Base-by-base conservation (phyloP, 2,113 vertebrate genomes). In the Etheostoma spectabile region DNA sequence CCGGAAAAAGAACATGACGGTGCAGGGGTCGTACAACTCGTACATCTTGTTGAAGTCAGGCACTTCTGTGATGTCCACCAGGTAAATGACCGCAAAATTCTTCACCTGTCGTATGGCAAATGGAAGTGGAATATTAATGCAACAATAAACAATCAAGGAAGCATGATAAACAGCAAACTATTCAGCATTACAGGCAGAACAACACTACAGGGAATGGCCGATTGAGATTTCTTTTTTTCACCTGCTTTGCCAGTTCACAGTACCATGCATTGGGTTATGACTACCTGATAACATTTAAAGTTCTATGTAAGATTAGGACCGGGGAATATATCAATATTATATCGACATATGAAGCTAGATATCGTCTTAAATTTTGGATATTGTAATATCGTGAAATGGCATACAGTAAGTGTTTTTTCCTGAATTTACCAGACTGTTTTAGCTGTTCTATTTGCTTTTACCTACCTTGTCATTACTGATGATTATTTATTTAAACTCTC, bases 1-100 rank as follows among this genome's bases (percentile, higher is more conserved):
- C 98, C 98, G 98, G 95, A 99, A 99, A 84, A 99, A 99, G 95
- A 99, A 99, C 98, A 99, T 99, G 84, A 99, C 97, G 0, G 98
- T 99, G 74, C 98, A 99, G 1, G 98, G 98, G 83, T 99, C 98
- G 0, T 99, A 99, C 66, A 99, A 91, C 88, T 99, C 98, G 0
- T 99, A 99, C 98, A 99, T 99, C 92, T 99, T 99, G 94, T 99
- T 99, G 94, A 99, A 99, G 90, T 99, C 98, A 16, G 98, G 98
- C 42, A 99, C 98, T 94, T 99, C 98, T 6, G 98, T 99, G 85
- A 99, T 99, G 87, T 99, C 98, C 94, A 99, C 98, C 57, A 99
- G 95, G 88, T 99, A 99, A 94, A 98, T 98, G 73, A 99, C 98
- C 12, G 98, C 97, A 93, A 99, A 99, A 75, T 99, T 99, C 94